Percentiles rank a stretch among this genome's conserved stretches.
phyloP scores from a whole-genome alignment of 92 coral and sea anemone species.

The Desmophyllum pertusum region DNA sequence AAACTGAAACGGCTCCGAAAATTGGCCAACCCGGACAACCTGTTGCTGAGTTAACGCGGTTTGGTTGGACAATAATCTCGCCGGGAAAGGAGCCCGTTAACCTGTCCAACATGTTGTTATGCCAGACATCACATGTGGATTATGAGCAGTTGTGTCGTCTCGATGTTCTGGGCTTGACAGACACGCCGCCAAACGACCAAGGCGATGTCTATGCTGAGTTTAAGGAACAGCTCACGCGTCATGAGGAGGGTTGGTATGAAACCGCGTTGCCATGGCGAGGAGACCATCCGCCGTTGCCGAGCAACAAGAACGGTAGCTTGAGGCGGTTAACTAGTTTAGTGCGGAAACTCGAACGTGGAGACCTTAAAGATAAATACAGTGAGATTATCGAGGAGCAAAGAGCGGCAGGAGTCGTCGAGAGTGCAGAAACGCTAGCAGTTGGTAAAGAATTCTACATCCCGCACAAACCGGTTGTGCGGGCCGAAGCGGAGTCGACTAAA shows the following conservation, averaged over 20 bases:
- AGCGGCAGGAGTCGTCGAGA: slow-evolving; percentile 44
- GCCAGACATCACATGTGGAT: slow-evolving; percentile 46
- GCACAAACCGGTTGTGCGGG: slow-evolving; percentile 62
- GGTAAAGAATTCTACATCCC: slow-evolving; percentile 59
- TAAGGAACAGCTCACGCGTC: slow-evolving; percentile 41
- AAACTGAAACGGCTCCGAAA: slow-evolving; percentile 19
- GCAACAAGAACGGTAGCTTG: slow-evolving; percentile 52
- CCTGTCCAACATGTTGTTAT: slow-evolving; percentile 29
- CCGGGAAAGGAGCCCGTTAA: slow-evolving; percentile 46
- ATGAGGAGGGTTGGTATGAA: slow-evolving; percentile 36
- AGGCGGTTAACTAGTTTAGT: slow-evolving; percentile 26
- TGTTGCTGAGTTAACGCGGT: slow-evolving; percentile 18
- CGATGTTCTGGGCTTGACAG: slow-evolving; percentile 46
- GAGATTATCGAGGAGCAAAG: slow-evolving; percentile 52
- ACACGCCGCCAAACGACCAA: slow-evolving; percentile 48
- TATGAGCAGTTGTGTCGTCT: slow-evolving; percentile 34
- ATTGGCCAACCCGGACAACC: slow-evolving; percentile 21
- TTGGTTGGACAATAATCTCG: slow-evolving; percentile 46
- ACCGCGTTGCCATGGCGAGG: slow-evolving; percentile 56
- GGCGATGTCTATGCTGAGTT: slow-evolving; percentile 38
- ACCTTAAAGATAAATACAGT: slow-evolving; percentile 24
- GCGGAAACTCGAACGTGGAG: slow-evolving; percentile 44
- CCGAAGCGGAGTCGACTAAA: no score
- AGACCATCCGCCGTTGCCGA: slow-evolving; percentile 53
- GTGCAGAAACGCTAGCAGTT: slow-evolving; percentile 13